Percentiles rank a stretch among this genome's conserved stretches.
Conservation (phyloP, 1,140 invertebrate species). For the Calycopis cecrops region DNA sequence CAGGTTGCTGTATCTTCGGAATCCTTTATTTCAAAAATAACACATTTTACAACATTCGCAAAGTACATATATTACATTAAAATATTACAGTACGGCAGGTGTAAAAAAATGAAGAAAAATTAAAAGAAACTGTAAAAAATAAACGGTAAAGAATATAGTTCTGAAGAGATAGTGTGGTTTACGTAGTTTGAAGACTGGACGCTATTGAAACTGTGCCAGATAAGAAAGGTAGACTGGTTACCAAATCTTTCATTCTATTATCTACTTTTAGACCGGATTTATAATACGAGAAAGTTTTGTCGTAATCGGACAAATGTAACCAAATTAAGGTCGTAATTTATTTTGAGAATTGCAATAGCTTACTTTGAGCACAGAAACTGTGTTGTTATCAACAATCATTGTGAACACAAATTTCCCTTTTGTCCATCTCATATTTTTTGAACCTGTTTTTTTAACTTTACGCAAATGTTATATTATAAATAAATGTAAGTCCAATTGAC, state of each 20-base stretch:
- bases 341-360: too few species aligned
- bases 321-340: too few species aligned
- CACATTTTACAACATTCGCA: background rate
- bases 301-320: too few species aligned
- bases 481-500: too few species aligned
- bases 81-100: too few species aligned
- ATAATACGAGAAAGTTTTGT: constrained; percentile 11
- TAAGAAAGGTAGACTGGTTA: constrained; percentile 24
- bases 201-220: constrained; percentile 24
- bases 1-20: background rate
- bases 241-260: constrained; percentile 17
- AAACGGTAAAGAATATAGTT: background rate
- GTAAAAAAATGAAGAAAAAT: background rate
- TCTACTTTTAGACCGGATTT: constrained; percentile 11
- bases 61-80: background rate
- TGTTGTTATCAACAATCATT: too few species aligned
- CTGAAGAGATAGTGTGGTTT: constrained; percentile 7
- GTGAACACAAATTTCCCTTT: too few species aligned
- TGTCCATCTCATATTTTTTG: too few species aligned
- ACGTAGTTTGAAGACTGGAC: constrained; percentile 1
- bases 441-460: too few species aligned
- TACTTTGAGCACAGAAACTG: too few species aligned
- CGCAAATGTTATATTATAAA: too few species aligned
- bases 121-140: background rate
- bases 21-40: background rate